Evolutionary conservation across 1,140 invertebrate genomes (phyloP).

Genomic region (Coptotermes formosanus): DNA sequence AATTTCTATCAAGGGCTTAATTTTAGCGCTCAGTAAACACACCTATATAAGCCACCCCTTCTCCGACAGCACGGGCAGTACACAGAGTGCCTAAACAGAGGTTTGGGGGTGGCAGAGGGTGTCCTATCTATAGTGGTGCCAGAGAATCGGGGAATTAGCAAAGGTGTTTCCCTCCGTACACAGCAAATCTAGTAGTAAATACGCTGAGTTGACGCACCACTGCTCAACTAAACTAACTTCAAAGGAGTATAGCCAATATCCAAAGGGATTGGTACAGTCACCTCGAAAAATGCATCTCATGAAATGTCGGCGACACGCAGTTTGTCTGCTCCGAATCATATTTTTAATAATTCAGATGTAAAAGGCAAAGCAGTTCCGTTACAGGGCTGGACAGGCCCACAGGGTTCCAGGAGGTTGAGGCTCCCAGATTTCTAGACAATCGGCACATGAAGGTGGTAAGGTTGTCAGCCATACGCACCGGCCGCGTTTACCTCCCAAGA

Average conservation of each 20-base stretch:
- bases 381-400: no score
- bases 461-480: no score
- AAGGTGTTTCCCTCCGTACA: not conserved
- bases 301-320: no score
- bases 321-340: no score
- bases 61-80: not conserved
- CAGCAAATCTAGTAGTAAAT: conserved; percentile 15
- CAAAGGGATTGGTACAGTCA: not conserved
- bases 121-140: not conserved
- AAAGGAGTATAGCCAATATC: not conserved
- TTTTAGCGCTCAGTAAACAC: conserved; percentile 14
- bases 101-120: not conserved
- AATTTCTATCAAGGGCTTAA: conserved; percentile 16
- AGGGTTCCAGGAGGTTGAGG: no score
- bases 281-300: no score
- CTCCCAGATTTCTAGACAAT: no score
- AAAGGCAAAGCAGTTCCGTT: no score
- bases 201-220: not conserved
- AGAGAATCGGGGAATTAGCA: not conserved
- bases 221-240: conserved; percentile 12
- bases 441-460: no score
- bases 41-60: not conserved
- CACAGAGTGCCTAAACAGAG: not conserved
- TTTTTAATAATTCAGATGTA: no score
- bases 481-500: no score